These are phyloP conservation scores for Andrena flavipes DNA, from an alignment of 2,888 invertebrate species.

Conservation along the genomic window DNA sequence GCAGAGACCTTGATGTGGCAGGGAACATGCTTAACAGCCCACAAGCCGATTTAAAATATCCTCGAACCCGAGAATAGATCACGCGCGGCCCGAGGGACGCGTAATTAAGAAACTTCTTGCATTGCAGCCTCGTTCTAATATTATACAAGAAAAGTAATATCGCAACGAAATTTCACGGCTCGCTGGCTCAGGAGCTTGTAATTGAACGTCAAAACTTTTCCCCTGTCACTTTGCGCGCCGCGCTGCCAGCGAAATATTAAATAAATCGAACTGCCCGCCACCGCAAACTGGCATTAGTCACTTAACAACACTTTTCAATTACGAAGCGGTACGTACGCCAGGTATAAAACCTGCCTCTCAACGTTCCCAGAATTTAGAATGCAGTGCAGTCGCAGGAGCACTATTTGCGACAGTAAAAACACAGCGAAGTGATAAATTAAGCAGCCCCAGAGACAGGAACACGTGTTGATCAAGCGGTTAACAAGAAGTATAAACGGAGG, in stretches of 20 bases:
- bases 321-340: background rate
- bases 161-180: conserved; percentile 15
- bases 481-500: no score
- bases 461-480: no score
- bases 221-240: conserved; percentile 5
- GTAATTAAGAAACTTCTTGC: conserved; percentile 58
- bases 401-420: no score
- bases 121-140: conserved; percentile 20
- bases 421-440: no score
- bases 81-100: conserved; percentile 22
- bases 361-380: no score
- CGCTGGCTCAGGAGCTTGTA: conserved; percentile 15
- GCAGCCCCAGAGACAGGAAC: no score
- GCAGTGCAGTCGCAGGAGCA: no score
- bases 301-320: background rate
- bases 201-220: conserved; percentile 41
- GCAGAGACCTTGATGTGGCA: background rate
- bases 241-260: background rate
- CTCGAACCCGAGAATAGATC: conserved; percentile 33
- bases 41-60: conserved; percentile 27
- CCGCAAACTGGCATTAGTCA: background rate
- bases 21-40: background rate
- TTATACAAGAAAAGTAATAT: conserved; percentile 49
- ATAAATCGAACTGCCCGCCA: conserved; percentile 5
- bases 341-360: no score